A percentile compares a stretch with the other conserved stretches of the same genome.
phyloP scores from a whole-genome alignment of 1,140 invertebrate genomes.

The Drosophila leontia region DNA sequence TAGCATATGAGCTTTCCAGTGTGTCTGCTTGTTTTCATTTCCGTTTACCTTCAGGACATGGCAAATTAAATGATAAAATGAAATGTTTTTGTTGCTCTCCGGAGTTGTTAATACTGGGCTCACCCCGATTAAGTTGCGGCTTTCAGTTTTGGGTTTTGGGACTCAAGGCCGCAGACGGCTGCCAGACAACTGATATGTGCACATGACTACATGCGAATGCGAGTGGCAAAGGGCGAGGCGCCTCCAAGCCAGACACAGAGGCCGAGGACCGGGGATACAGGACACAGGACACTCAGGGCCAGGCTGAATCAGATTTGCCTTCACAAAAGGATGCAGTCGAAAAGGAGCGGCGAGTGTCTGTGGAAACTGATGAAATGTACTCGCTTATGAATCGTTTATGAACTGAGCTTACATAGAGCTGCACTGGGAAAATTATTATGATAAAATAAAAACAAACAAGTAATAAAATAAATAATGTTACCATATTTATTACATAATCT shows the following conservation, averaged over 20 bases:
- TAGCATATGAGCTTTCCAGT: neutral
- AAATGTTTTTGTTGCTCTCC: constrained; percentile 35
- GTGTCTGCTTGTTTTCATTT: constrained; percentile 34
- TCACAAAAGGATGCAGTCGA: constrained; percentile 65
- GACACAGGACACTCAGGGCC: constrained; percentile 33
- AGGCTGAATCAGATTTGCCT: constrained; percentile 51
- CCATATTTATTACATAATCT: accelerated
- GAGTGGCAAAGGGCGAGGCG: constrained; percentile 24
- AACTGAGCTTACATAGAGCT: constrained; percentile 29
- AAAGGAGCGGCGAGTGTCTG: constrained; percentile 20
- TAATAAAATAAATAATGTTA: neutral
- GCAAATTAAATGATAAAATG: constrained; percentile 61
- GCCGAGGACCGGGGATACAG: constrained; percentile 42
- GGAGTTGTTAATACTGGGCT: constrained; percentile 51
- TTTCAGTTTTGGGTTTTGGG: constrained; percentile 63
- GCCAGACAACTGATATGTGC: constrained; percentile 84
- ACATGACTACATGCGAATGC: constrained; percentile 69
- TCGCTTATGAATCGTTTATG: constrained; percentile 61
- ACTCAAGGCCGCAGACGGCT: constrained; percentile 82
- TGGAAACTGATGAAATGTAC: constrained; percentile 71
- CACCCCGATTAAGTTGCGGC: constrained; percentile 71
- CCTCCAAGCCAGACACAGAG: constrained; percentile 50
- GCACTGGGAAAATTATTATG: constrained; percentile 22
- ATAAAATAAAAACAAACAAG: neutral
- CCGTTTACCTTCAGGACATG: constrained; percentile 32